Conservation (phyloP, 2,888 invertebrate genomes). For the Ecdyonurus torrentis region DNA sequence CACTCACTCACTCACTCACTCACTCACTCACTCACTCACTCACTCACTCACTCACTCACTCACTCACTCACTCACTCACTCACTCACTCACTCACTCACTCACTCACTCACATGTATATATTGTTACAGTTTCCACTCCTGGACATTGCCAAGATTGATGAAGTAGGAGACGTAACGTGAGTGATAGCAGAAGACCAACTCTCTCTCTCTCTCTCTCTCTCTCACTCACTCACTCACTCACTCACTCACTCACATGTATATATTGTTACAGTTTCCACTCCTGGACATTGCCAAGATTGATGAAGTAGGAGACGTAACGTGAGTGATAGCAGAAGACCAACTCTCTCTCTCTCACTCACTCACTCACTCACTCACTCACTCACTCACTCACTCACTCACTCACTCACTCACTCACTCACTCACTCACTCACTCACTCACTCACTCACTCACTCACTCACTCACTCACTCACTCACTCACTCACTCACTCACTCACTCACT, state of each 20-base stretch:
- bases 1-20: slow-evolving; percentile 5
- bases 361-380: slow-evolving; percentile 2
- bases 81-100: slow-evolving; percentile 4
- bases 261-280: too few species aligned
- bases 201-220: slow-evolving; percentile 3
- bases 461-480: slow-evolving; percentile 2
- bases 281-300: too few species aligned
- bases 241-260: too few species aligned
- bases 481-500: slow-evolving; percentile 1
- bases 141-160: too few species aligned
- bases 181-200: too few species aligned
- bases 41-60: slow-evolving; percentile 6
- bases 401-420: background rate
- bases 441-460: slow-evolving; percentile 1
- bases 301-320: too few species aligned
- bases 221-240: slow-evolving; percentile 6
- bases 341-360: slow-evolving; percentile 2
- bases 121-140: too few species aligned
- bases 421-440: background rate
- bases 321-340: too few species aligned
- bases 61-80: slow-evolving; percentile 5
- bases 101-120: too few species aligned
- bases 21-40: slow-evolving; percentile 6
- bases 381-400: background rate
- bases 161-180: too few species aligned